Evolutionary conservation across 1,140 invertebrate species (phyloP), one percentile per base, ranked within the genome.

Genomic region (Caenorhabditis briggsae): DNA sequence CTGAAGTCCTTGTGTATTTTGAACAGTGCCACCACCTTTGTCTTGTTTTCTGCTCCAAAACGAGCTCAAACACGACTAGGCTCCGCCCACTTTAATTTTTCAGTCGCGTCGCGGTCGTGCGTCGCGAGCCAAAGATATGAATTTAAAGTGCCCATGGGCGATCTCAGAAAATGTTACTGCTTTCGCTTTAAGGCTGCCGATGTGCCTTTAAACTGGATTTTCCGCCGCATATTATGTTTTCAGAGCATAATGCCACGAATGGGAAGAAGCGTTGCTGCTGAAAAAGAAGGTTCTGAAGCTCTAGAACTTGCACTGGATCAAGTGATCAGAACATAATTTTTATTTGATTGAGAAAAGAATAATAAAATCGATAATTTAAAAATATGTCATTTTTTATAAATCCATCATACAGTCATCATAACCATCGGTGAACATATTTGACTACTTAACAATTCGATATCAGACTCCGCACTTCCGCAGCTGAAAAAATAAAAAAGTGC

Each of bases 191-290:
- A n/a, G n/a, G n/a, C n/a, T n/a, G n/a, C n/a, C n/a, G 33, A 33
- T 33, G 33, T 3, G 33, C 33, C 33, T 33, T 33, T 33, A 33
- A 33, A 33, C 33, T 33, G 1, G 1, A 33, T 2, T n/a, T n/a
- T n/a, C n/a, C n/a, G n/a, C n/a, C n/a, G n/a, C n/a, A n/a, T n/a
- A n/a, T n/a, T n/a, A n/a, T n/a, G n/a, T 2, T 33, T 64, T 64
- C 9, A 64, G 61, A 64, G 33, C 33, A 25, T 64, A 25, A 64
- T 64, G 61, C 61, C 61, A 33, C 61, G 61, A 33, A 12, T 64
- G 5, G 61, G 7, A 8, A 20, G 61, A 33, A 8, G 16, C 25
- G 9, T 25, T n/a, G 1, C 58, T 20, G 58, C 9, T 8, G 9
- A 33, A 18, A 5, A n/a, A 18, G 61, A 14, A 64, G 33, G 61